Base-by-base conservation (phyloP, 2,113 vertebrate genomes). In the Chaetops frenatus region DNA sequence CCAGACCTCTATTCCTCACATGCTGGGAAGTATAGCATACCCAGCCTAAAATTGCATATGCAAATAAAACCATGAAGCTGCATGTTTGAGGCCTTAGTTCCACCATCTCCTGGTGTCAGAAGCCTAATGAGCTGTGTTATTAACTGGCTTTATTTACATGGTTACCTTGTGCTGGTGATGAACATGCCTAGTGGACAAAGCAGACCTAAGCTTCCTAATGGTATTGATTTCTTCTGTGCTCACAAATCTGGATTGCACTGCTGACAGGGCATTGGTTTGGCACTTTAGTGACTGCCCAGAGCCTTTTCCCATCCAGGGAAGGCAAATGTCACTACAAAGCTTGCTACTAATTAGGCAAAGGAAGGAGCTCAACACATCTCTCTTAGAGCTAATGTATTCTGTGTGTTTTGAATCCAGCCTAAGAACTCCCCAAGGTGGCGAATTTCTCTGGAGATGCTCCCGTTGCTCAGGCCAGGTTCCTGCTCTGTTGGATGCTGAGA, bases 91-190 rank as follows among this genome's bases (percentile, higher is more conserved):
- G 80, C 60, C 38, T 60, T 31, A 47, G 45, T 67, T 86, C 73
- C 54, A 73, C 81, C 65, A 53, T 54, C 79, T 88, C 42, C 81
- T 77, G 20, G 40, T 83, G 61, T 88, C 94, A 96, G 87, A 57
- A 90, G 54, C 78, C 58, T 91, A 86, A 96, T 25, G 65, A 83
- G 73, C 60, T 94, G 73, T 91, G 76, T 86, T 93, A 88, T 51
- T 77, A 82, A 92, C 73, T n/a, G 51, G 35, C 78, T n/a, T n/a
- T n/a, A n/a, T 90, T 9, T 56, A 36, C 56, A 18, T 28, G 67
- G 74, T 92, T 78, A 65, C 83, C 70, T 62, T 47, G 88, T 77
- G 77, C 71, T 91, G n/a, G 38, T 83, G 90, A 92, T 0, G 4
- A 84, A 66, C 54, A 7, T 19, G 77, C 54, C 66, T 81, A 67